A percentile compares a stretch with the other conserved stretches of the same genome.
These are phyloP conservation scores for Rallus limicola DNA, from an alignment of 2,113 vertebrate species.

Conservation along the genomic window DNA sequence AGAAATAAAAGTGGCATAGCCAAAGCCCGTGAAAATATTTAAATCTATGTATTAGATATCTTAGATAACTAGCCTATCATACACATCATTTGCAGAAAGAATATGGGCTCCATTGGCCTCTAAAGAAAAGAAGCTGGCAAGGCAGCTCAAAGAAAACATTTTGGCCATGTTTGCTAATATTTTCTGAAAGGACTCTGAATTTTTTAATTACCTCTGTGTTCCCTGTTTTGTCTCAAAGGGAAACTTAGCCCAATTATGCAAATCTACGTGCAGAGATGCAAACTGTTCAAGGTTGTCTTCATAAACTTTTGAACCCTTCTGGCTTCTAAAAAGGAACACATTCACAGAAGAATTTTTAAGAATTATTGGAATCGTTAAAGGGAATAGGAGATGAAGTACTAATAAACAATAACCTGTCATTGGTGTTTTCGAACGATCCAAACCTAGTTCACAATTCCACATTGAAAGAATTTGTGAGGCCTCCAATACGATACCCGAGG, in stretches of 20 bases:
- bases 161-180: background rate
- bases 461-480: conserved; percentile 5
- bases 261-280: background rate
- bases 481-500: conserved; percentile 53
- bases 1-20: background rate
- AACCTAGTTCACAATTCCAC: conserved; percentile 2
- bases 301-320: conserved; percentile 30
- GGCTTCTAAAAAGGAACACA: background rate
- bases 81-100: background rate
- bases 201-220: background rate
- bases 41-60: background rate
- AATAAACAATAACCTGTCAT: conserved; percentile 59
- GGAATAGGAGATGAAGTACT: conserved; percentile 37
- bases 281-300: background rate
- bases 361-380: conserved; percentile 29
- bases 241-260: background rate
- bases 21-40: background rate
- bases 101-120: background rate
- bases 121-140: background rate
- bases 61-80: background rate
- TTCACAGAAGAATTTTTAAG: conserved; percentile 6
- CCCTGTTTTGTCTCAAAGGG: background rate
- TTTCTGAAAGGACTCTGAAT: background rate
- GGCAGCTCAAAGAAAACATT: background rate
- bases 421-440: conserved; percentile 27